These are phyloP conservation scores for Anneissia japonica DNA, from an alignment of 35 echinoderm and acorn worm genomes.

Conservation along the genomic window DNA sequence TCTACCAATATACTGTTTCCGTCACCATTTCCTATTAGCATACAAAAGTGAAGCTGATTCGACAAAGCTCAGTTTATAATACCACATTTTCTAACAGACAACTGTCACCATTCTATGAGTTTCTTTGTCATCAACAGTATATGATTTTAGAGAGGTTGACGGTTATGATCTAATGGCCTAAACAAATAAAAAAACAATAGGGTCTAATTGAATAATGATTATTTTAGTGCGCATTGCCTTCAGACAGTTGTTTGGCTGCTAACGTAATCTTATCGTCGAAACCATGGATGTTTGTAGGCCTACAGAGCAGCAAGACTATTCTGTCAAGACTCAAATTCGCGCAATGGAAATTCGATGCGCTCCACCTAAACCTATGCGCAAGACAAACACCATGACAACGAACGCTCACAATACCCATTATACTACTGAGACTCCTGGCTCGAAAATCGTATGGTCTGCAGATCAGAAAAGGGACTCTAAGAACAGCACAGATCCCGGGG, in stretches of 20 bases:
- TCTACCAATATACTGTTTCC: not conserved
- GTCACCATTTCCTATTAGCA: too few species aligned
- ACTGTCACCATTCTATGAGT: not conserved
- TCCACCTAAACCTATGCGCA: not conserved
- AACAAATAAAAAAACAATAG: not conserved
- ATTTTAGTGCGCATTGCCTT: not conserved
- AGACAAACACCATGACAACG: not conserved
- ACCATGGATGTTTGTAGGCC: not conserved
- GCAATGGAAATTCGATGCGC: not conserved
- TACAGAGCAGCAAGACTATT: too few species aligned
- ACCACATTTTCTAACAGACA: not conserved
- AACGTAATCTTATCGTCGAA: not conserved
- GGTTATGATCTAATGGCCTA: not conserved
- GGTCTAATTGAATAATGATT: not conserved
- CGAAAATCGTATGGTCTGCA: not conserved
- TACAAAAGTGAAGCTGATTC: not conserved
- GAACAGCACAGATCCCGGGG: not conserved
- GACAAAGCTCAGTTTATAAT: not conserved
- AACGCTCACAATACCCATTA: not conserved
- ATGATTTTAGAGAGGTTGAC: not conserved
- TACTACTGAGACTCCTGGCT: not conserved
- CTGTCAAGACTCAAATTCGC: not conserved
- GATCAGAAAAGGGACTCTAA: not conserved
- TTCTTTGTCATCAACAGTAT: not conserved
- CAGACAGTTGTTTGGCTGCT: not conserved